phyloP scores from a whole-genome alignment of 35 echinoderm and acorn worm species.

The Nesometra sesokonis region DNA sequence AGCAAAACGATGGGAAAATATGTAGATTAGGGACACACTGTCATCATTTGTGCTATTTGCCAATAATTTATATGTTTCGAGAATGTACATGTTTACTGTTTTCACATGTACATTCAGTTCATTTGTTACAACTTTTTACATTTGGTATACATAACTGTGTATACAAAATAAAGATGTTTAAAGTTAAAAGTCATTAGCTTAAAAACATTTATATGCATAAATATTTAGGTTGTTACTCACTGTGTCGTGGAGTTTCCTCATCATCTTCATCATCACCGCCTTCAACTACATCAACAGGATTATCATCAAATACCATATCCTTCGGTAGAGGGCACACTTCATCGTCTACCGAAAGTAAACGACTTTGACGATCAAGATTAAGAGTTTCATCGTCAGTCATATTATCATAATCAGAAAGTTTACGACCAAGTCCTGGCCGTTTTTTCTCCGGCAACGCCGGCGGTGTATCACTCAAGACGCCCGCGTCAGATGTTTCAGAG shows the following conservation, averaged over 20 bases:
- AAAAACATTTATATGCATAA: neutral
- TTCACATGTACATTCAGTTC: too few relatives aligned
- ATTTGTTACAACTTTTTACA: too few relatives aligned
- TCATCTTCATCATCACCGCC: neutral
- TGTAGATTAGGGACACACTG: too few relatives aligned
- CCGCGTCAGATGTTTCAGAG: constrained; percentile 5
- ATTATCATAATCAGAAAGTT: constrained; percentile 78
- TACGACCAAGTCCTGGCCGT: constrained; percentile 17
- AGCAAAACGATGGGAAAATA: too few relatives aligned
- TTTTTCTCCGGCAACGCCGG: constrained; percentile 51
- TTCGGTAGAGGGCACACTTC: neutral
- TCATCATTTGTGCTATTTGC: too few relatives aligned
- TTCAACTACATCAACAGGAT: neutral
- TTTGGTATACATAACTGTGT: too few relatives aligned
- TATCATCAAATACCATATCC: neutral
- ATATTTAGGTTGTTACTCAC: neutral
- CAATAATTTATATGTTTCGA: too few relatives aligned
- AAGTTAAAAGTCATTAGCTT: too few relatives aligned
- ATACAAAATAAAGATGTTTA: too few relatives aligned
- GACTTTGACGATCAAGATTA: neutral
- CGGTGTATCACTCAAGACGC: constrained; percentile 35
- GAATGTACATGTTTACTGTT: too few relatives aligned
- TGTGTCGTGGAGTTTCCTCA: neutral
- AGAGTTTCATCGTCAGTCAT: constrained; percentile 32
- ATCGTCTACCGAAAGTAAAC: neutral